Conservation (phyloP, 1,140 invertebrate genomes). For the Drosophila kohkoa region DNA sequence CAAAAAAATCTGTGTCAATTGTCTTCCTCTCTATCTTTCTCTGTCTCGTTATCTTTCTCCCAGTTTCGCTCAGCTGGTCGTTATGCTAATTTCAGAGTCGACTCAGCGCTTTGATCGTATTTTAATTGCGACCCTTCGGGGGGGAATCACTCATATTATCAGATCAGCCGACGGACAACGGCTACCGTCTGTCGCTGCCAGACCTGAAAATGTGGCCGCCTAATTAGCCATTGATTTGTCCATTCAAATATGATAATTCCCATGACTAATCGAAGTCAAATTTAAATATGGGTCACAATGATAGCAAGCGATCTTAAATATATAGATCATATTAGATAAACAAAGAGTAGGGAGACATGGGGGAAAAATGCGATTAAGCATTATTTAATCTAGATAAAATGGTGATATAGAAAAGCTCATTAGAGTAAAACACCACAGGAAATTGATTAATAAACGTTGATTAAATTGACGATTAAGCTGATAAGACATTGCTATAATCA, state of each 20-base stretch:
- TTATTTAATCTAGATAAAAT: constrained; percentile 40
- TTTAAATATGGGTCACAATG: constrained; percentile 63
- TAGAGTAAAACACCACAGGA: constrained; percentile 14
- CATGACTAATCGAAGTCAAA: constrained; percentile 62
- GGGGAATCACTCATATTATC: constrained; percentile 29
- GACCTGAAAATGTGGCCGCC: constrained; percentile 16
- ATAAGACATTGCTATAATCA: constrained; percentile 17
- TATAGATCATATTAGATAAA: constrained; percentile 19
- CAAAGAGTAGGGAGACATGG: not conserved
- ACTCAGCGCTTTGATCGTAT: constrained; percentile 62
- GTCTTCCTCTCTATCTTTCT: constrained; percentile 20
- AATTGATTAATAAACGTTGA: constrained; percentile 39
- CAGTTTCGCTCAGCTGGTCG: not conserved
- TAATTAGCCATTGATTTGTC: constrained; percentile 77
- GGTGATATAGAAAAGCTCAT: constrained; percentile 21
- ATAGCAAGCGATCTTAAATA: constrained; percentile 2
- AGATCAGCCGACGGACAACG: constrained; percentile 28
- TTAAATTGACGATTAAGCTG: constrained; percentile 21
- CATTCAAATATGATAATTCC: constrained; percentile 67
- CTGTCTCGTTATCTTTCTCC: no score
- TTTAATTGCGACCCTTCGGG: constrained; percentile 69
- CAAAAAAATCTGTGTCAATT: constrained; percentile 70
- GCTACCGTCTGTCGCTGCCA: constrained; percentile 37
- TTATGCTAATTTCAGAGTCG: constrained; percentile 57
- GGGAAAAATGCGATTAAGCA: constrained; percentile 4